phyloP scores from a whole-genome alignment of 1,140 invertebrate genomes.

The Mercenaria mercenaria region DNA sequence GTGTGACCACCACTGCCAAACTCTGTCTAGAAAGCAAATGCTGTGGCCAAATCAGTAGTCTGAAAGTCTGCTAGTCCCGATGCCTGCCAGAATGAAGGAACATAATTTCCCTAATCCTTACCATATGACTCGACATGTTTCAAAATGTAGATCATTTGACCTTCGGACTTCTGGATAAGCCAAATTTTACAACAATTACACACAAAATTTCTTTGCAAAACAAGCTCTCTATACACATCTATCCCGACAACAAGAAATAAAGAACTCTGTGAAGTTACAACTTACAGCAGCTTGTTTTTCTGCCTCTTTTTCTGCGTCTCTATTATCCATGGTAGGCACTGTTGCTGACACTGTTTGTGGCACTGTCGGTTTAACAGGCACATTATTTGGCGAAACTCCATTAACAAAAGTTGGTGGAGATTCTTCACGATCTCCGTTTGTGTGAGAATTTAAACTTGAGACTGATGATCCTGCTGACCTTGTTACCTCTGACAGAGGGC shows the following conservation, averaged over 20 bases:
- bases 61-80: too few relatives aligned
- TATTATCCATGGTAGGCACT: slow-evolving; percentile 24
- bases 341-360: background rate
- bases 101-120: too few relatives aligned
- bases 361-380: slow-evolving; percentile 11
- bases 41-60: too few relatives aligned
- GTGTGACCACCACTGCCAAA: too few relatives aligned
- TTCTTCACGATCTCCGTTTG: slow-evolving; percentile 56
- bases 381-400: background rate
- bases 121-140: too few relatives aligned
- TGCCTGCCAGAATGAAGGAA: too few relatives aligned
- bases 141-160: too few relatives aligned
- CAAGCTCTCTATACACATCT: too few relatives aligned
- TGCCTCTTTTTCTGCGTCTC: slow-evolving; percentile 45
- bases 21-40: too few relatives aligned
- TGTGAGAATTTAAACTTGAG: slow-evolving; percentile 58
- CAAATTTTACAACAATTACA: too few relatives aligned
- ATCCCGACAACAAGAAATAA: background rate
- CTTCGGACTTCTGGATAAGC: too few relatives aligned
- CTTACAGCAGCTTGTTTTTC: slow-evolving; percentile 55
- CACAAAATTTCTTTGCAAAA: too few relatives aligned
- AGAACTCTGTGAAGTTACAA: background rate
- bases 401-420: slow-evolving; percentile 31
- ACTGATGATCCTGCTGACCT: slow-evolving; percentile 54
- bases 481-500: slow-evolving; percentile 54